Evolutionary conservation across 2,113 vertebrate species (phyloP).

Genomic region (Osmerus eperlanus): DNA sequence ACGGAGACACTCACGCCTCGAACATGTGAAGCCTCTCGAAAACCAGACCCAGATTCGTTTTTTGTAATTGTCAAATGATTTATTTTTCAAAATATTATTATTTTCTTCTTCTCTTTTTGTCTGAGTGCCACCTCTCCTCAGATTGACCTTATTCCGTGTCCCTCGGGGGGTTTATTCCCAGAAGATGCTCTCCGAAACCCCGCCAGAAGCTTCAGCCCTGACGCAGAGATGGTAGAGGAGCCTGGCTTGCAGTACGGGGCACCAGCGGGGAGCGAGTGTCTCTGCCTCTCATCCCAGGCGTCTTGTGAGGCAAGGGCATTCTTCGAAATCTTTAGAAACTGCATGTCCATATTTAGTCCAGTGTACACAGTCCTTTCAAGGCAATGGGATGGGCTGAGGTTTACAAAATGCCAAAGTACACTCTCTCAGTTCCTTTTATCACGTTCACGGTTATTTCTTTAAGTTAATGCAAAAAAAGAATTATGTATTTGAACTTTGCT

Average conservation of each 20-base stretch:
- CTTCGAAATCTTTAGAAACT: constrained; percentile 89
- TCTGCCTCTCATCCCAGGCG: constrained; percentile 73
- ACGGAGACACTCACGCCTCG: background rate
- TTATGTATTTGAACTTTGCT: background rate
- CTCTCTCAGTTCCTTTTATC: constrained; percentile 57
- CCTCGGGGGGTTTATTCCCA: constrained; percentile 17
- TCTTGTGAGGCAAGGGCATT: constrained; percentile 91
- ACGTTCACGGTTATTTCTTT: constrained; percentile 35
- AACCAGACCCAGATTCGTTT: too few relatives aligned
- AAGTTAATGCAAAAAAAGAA: background rate
- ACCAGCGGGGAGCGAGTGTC: constrained; percentile 54
- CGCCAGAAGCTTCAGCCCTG: constrained; percentile 50
- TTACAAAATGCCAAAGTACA: constrained; percentile 74
- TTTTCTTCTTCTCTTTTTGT: background rate
- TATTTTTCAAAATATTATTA: background rate
- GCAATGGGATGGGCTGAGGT: constrained; percentile 80
- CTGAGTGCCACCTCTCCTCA: background rate
- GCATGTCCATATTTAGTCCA: constrained; percentile 96
- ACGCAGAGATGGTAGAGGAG: constrained; percentile 28
- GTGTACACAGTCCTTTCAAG: constrained; percentile 94
- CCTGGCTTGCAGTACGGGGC: constrained; percentile 41
- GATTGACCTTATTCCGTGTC: background rate
- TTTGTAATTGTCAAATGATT: background rate
- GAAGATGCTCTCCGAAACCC: constrained; percentile 47
- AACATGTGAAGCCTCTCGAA: too few relatives aligned